These are phyloP conservation scores for Macropodus opercularis DNA, from an alignment of 2,797 vertebrate genomes.

Conservation along the genomic window DNA sequence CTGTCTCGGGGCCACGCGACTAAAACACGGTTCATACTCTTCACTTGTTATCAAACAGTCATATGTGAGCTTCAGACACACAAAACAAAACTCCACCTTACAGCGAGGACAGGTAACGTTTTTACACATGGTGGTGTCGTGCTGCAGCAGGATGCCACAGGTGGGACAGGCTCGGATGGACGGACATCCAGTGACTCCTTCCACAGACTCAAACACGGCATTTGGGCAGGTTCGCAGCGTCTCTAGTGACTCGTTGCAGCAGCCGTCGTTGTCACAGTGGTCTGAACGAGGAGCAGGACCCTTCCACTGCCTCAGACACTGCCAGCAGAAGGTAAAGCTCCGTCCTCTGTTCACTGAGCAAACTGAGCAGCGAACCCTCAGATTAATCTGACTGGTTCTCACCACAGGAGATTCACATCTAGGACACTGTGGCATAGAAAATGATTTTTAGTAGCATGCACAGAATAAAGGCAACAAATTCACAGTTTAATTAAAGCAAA, in stretches of 20 bases:
- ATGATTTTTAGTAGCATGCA: no score
- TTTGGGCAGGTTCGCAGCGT: conserved; percentile 39
- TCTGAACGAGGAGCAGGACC: conserved; percentile 16
- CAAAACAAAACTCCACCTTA: conserved; percentile 59
- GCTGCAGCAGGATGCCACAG: conserved; percentile 52
- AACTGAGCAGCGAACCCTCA: conserved; percentile 38
- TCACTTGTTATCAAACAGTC: no score
- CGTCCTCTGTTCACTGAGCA: neutral
- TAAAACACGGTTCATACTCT: no score
- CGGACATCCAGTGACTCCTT: no score
- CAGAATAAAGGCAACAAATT: accelerated
- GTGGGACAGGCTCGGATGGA: conserved; percentile 13
- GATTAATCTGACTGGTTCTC: neutral
- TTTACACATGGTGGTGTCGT: conserved; percentile 27
- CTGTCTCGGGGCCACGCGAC: no score
- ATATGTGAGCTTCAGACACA: conserved; percentile 58
- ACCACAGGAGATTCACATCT: conserved; percentile 27
- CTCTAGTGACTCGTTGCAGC: conserved; percentile 24
- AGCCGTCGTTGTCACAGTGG: conserved; percentile 39
- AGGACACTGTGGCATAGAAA: conserved; percentile 49
- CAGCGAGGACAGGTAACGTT: conserved; percentile 19
- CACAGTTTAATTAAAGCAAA: neutral
- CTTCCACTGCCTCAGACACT: conserved; percentile 61
- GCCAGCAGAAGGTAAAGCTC: conserved; percentile 61
- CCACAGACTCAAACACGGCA: conserved; percentile 7